These are phyloP conservation scores for Ceramica pisi DNA, from an alignment of 2,888 invertebrate species.

Conservation along the genomic window DNA sequence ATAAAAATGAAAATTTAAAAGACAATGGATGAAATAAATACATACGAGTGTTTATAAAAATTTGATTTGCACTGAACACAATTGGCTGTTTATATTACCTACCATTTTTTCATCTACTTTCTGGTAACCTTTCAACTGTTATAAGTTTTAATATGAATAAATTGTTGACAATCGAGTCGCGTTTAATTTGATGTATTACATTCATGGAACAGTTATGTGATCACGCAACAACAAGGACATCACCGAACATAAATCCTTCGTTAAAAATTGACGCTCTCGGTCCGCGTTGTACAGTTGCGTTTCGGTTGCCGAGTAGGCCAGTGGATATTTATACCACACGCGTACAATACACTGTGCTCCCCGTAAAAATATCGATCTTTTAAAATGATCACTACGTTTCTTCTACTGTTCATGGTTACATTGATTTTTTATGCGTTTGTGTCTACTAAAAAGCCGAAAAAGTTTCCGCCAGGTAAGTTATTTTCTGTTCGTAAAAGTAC, in stretches of 20 bases:
- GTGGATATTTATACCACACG: constrained; percentile 62
- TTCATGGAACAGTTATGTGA: constrained; percentile 35
- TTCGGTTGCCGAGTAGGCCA: constrained; percentile 66
- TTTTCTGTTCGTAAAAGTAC: not conserved
- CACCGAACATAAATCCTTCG: constrained; percentile 32
- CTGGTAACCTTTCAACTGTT: not conserved
- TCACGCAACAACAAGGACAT: constrained; percentile 47
- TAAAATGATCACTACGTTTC: constrained; percentile 61
- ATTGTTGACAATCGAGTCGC: not conserved
- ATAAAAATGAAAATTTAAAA: not conserved
- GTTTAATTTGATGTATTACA: constrained; percentile 8
- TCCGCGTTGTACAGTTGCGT: constrained; percentile 64
- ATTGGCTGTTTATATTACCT: too few species aligned
- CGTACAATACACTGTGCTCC: constrained; percentile 53
- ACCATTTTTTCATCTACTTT: not conserved
- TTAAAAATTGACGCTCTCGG: constrained; percentile 57
- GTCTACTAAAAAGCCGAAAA: constrained; percentile 81
- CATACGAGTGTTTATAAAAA: too few species aligned
- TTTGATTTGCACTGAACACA: too few species aligned
- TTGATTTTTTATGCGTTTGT: constrained; percentile 58
- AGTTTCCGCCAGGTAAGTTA: constrained; percentile 89
- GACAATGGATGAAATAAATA: not conserved
- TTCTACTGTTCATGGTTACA: constrained; percentile 61
- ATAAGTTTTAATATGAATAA: not conserved
- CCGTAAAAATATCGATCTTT: constrained; percentile 54